Percentiles rank a stretch among this genome's conserved stretches.
Evolutionary conservation across 1,140 invertebrate genomes (phyloP).

Genomic region (Drosophila equinoxialis): DNA sequence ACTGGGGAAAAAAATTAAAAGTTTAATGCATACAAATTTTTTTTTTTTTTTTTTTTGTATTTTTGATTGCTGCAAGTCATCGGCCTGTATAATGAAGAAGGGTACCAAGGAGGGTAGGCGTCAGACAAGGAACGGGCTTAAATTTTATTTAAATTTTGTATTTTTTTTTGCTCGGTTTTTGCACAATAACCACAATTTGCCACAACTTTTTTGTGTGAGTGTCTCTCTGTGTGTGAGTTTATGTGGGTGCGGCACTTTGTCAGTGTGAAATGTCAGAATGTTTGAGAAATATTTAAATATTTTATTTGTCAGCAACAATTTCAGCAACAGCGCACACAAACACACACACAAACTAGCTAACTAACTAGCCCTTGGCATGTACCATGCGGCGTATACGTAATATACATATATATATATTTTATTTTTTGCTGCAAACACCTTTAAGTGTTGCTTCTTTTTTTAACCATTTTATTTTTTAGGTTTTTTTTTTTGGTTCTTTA

Average conservation of each 20-base stretch:
- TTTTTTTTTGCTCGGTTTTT: slow-evolving; percentile 59
- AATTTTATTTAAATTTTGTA: slow-evolving; percentile 52
- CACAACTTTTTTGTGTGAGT: slow-evolving; percentile 68
- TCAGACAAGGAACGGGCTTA: slow-evolving; percentile 38
- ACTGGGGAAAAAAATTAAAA: slow-evolving; percentile 50
- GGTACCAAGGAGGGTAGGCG: neutral
- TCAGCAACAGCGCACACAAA: slow-evolving; percentile 9
- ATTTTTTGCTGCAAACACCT: slow-evolving; percentile 3
- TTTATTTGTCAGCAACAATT: slow-evolving; percentile 71
- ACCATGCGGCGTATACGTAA: slow-evolving; percentile 44
- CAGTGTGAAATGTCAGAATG: slow-evolving; percentile 70
- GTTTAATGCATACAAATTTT: slow-evolving; percentile 51
- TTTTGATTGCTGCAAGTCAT: slow-evolving; percentile 62
- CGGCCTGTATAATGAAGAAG: slow-evolving; percentile 8
- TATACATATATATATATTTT: slow-evolving; percentile 26
- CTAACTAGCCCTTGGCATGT: slow-evolving; percentile 12
- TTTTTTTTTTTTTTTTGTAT: slow-evolving; percentile 19
- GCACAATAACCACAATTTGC: slow-evolving; percentile 79
- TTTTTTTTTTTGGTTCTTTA: neutral
- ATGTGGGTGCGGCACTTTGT: slow-evolving; percentile 41
- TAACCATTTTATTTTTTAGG: slow-evolving; percentile 24
- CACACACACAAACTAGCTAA: neutral
- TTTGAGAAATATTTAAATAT: slow-evolving; percentile 77
- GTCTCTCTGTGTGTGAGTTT: slow-evolving; percentile 43
- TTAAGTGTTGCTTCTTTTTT: slow-evolving; percentile 32